Evolutionary conservation across 2,888 invertebrate species (phyloP), one percentile per base, ranked within the genome.

Genomic region (Chrysotoxum bicinctum): DNA sequence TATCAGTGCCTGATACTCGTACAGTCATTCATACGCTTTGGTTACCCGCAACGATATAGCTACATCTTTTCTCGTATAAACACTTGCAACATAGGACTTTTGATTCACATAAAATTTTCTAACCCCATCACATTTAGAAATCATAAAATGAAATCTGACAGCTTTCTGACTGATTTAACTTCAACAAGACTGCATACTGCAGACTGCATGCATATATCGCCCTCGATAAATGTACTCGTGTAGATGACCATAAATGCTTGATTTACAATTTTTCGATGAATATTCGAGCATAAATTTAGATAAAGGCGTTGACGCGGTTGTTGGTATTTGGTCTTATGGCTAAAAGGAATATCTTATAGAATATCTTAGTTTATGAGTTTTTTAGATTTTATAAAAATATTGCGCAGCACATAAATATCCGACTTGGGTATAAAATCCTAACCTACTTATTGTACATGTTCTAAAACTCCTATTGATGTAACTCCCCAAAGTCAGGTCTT

Each of bases 161-260:
- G 76, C 76, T 77, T 52, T 81, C 68, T 45, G 76, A 54, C 45
- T 68, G 81, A 84, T 85, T 76, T 62, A 85, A 73, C 70, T 48
- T 69, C 14, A 56, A 69, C 40, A 30, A 66, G 23, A 37, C n/a
- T 37, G 43, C 7, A 26, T 5, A 26, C 26, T 6, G 21, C 35
- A 19, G 35, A 12, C 35, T 21, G 32, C 58, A 37, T 58, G 26
- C 26, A 21, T 26, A 19, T 45, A 30, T 62, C 43, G 62, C 64
- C 26, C 35, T 43, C 62, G 45, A 45, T 64, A 45, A 45, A 45
- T 60, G 12, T n/a, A n/a, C n/a, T n/a, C n/a, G n/a, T n/a, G n/a
- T 14, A 54, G 76, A 76, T 72, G 84, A 68, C 76, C 84, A 80
- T 84, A 80, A 85, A 84, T 80, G 66, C 37, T 43, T 64, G 78